Evolutionary conservation across 1,140 invertebrate genomes (phyloP).

Genomic region (Samia ricini): DNA sequence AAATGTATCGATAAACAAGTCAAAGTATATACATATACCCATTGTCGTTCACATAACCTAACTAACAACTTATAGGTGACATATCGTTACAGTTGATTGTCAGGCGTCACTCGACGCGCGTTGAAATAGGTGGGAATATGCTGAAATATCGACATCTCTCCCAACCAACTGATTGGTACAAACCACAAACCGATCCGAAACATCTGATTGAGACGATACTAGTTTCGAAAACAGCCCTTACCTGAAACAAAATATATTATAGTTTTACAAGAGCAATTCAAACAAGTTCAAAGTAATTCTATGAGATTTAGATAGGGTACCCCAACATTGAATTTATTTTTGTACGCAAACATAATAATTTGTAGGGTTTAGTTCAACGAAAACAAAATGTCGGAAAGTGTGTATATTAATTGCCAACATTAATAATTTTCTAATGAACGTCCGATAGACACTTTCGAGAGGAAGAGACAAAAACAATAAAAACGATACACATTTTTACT

Average conservation of each 20-base stretch:
- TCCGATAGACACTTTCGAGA: too few relatives aligned
- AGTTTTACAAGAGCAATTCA: not conserved
- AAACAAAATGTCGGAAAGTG: too few relatives aligned
- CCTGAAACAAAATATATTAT: not conserved
- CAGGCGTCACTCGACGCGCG: not conserved
- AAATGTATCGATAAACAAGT: not conserved
- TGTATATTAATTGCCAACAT: too few relatives aligned
- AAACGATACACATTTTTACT: too few relatives aligned
- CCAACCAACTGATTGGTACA: constrained; percentile 11
- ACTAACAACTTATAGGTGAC: not conserved
- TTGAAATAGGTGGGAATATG: not conserved
- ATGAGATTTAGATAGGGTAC: too few relatives aligned
- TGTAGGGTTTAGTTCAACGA: too few relatives aligned
- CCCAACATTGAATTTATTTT: too few relatives aligned
- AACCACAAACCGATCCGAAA: not conserved
- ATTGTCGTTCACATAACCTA: not conserved
- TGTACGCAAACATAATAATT: too few relatives aligned
- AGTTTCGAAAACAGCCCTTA: not conserved
- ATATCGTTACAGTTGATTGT: not conserved
- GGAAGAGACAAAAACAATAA: too few relatives aligned
- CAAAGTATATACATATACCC: not conserved
- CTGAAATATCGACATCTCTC: not conserved
- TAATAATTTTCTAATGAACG: too few relatives aligned
- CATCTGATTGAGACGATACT: not conserved
- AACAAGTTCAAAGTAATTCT: not conserved